phyloP scores from a whole-genome alignment of 2,888 invertebrate species.

The Sesia apiformis region DNA sequence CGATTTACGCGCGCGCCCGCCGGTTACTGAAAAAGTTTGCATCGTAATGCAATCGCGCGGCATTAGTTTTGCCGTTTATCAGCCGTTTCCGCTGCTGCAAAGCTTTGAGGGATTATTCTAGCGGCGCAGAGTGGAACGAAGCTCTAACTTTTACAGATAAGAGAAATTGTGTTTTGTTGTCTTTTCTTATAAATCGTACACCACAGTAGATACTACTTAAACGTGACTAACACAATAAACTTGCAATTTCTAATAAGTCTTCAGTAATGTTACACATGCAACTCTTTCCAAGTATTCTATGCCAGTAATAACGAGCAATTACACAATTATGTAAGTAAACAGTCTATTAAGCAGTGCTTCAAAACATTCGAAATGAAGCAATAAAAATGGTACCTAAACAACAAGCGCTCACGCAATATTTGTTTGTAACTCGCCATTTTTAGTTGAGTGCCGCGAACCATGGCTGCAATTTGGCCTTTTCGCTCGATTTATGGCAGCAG shows the following conservation, averaged over 20 bases:
- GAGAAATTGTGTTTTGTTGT: not conserved
- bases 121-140: slow-evolving; percentile 35
- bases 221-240: too few relatives aligned
- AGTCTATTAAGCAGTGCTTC: not conserved
- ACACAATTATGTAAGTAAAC: not conserved
- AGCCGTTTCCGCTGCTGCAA: slow-evolving; percentile 49
- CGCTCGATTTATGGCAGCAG: slow-evolving; percentile 66
- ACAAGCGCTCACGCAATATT: slow-evolving; percentile 47
- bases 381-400: slow-evolving; percentile 38
- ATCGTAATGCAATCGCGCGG: slow-evolving; percentile 67
- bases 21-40: slow-evolving; percentile 69
- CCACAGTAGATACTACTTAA: too few relatives aligned
- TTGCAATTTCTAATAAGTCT: too few relatives aligned
- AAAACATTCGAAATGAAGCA: slow-evolving; percentile 22
- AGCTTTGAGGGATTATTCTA: slow-evolving; percentile 68
- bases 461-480: slow-evolving; percentile 65
- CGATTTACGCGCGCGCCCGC: slow-evolving; percentile 44
- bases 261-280: too few relatives aligned
- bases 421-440: slow-evolving; percentile 58
- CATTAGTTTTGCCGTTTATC: slow-evolving; percentile 69
- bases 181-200: not conserved
- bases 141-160: slow-evolving; percentile 25
- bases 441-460: slow-evolving; percentile 58
- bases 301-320: too few relatives aligned
- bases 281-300: too few relatives aligned